Evolutionary conservation across 2,797 vertebrate genomes (phyloP), one percentile per base, ranked within the genome.

Genomic region (Aselliscus stoliczkanus): DNA sequence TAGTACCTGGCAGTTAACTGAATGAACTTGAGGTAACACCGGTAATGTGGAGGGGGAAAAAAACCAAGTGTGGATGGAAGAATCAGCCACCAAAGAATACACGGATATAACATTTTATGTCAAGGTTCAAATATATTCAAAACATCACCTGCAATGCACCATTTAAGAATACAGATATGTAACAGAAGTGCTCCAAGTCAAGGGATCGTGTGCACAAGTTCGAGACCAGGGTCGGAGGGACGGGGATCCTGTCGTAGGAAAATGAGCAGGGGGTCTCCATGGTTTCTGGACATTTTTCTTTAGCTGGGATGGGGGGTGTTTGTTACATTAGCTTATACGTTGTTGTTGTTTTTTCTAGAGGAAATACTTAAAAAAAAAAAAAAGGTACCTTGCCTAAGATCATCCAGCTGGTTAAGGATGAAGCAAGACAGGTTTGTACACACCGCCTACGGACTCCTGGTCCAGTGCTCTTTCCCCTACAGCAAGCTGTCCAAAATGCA

Each of bases 191-290:
- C 25, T 79, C 69, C 47, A 2, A 50, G 67, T 60, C 13, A 73
- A 73, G 50, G 23, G 6, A 29, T 60, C 15, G 2, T 42, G 25
- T 58, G n/a, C 31, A 54, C 65, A 54, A 73, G 84, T 44, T n/a
- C 31, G 44, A 77, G 34, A 54, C 0, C 14, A 37, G n/a, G 65
- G 39, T 37, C 18, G 3, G 64, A 72, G n/a, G 47, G 20, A 10
- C 3, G 34, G 13, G 31, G n/a, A 27, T 39, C 21, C 8, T 5
- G 31, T 1, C 1, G 17, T 0, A 31, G 58, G 70, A 58, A 42
- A 70, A 12, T 13, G 34, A 65, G 23, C 31, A 1, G 23, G 23
- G 23, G 56, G 34, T 69, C 50, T 44, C n/a, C 3, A 21, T 67
- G 52, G 58, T 50, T 83, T 54, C 72, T 27, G 29, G 39, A 21